Base-by-base conservation (phyloP, 2,888 invertebrate species). In the Psylliodes chrysocephalus region DNA sequence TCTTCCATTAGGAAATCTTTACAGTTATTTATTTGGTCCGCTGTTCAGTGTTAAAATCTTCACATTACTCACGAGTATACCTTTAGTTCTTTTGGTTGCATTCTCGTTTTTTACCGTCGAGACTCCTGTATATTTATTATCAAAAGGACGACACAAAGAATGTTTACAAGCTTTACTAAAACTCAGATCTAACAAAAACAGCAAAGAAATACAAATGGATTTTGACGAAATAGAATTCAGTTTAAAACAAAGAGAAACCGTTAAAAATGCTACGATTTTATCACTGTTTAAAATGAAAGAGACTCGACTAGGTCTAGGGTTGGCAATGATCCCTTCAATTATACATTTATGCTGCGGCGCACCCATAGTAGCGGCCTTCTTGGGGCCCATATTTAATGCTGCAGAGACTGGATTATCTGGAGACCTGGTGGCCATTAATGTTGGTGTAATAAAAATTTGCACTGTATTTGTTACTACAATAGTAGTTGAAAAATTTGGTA, bases 381-480 rank as follows among this genome's bases (percentile, higher is more conserved):
- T 60, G 10, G 63, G 46, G 12, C 60, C 63, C 1, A 63, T 63
- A n/a, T 60, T 66, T 25, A 51, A 60, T 7, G 22, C 33, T 10
- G 47, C 60, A 4, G 38, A 22, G 0, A 47, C 33, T 1, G 18
- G 15, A 1, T 15, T 63, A 8, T 63, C 66, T 7, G 63, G 63
- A 5, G 56, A 60, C 30, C 8, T 14, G 2, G 28, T 53, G 12
- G 25, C 60, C 17, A 56, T 63, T 8, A 15, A 56, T 14, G 47
- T 66, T 7, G 66, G 66, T 12, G 17, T 14, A 5, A 38, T 60
- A 0, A 94, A 94, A 81, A n/a, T n/a, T n/a, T n/a, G n/a, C n/a
- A n/a, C n/a, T n/a, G n/a, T n/a, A n/a, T n/a, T n/a, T n/a, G n/a
- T n/a, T n/a, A n/a, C n/a, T n/a, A n/a, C n/a, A n/a, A n/a, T n/a